These are phyloP conservation scores for Agrypnia vestita DNA, from an alignment of 1,140 invertebrate genomes.

Conservation along the genomic window DNA sequence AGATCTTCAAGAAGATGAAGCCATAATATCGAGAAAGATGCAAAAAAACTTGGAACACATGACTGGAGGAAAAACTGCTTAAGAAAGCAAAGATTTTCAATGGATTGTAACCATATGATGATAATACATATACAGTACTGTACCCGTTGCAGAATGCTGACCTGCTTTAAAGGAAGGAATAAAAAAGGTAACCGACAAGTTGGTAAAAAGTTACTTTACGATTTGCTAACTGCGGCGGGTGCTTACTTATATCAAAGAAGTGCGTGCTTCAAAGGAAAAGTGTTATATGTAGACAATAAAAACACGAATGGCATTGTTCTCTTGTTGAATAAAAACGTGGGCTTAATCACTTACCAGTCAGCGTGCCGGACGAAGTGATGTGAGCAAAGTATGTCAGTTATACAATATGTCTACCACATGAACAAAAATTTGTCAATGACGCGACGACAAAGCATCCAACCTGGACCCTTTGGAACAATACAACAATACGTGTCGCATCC, in stretches of 20 bases:
- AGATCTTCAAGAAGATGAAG: no score
- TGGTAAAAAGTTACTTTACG: neutral
- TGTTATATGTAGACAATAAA: conserved; percentile 40
- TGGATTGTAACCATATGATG: no score
- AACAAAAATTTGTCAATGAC: neutral
- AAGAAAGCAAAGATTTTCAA: no score
- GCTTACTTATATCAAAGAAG: neutral
- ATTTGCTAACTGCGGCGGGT: neutral
- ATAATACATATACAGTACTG: no score
- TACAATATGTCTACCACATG: no score
- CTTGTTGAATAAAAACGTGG: conserved; percentile 32
- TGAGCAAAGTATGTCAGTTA: neutral
- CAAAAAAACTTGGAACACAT: no score
- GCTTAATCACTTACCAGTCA: neutral
- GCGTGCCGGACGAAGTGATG: neutral
- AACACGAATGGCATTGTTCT: conserved; percentile 9
- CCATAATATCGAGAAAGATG: no score
- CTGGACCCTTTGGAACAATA: no score
- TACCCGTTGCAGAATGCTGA: no score
- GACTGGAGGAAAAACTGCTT: no score
- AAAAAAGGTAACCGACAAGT: neutral
- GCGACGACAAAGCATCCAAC: neutral
- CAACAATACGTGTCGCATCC: neutral
- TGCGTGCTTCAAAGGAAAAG: neutral
- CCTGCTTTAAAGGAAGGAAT: neutral